phyloP scores from a whole-genome alignment of 2,888 invertebrate species.

The Deilephila elpenor region DNA sequence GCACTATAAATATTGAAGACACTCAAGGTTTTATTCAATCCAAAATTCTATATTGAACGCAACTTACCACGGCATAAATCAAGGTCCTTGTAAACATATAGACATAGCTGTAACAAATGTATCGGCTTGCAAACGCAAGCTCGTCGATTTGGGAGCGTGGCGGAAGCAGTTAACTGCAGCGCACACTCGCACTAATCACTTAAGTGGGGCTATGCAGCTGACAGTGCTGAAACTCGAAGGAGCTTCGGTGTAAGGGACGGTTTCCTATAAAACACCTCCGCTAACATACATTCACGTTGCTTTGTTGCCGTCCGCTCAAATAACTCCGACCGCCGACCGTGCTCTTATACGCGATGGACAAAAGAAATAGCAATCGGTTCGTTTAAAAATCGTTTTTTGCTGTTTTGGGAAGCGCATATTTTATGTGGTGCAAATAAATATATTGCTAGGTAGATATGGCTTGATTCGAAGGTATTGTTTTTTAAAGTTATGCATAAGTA shows the following conservation, averaged over 20 bases:
- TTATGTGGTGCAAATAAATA: no score
- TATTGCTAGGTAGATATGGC: no score
- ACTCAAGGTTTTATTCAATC: background rate
- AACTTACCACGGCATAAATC: background rate
- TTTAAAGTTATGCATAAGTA: no score
- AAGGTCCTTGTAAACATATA: background rate
- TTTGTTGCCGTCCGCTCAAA: background rate
- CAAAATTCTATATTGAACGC: background rate
- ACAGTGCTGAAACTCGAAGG: conserved; percentile 46
- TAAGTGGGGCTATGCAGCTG: conserved; percentile 58
- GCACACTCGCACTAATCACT: conserved; percentile 69
- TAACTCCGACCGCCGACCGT: background rate
- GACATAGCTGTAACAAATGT: conserved; percentile 24
- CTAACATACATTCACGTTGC: conserved; percentile 21
- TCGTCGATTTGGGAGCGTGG: conserved; percentile 43
- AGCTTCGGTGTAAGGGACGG: conserved; percentile 28
- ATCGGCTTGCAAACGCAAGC: conserved; percentile 29
- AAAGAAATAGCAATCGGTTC: background rate
- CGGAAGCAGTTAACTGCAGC: conserved; percentile 64
- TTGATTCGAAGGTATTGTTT: no score
- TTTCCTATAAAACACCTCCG: conserved; percentile 15
- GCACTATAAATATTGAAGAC: no score
- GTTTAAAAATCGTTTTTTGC: background rate
- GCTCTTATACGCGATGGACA: background rate
- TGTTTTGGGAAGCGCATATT: no score